Percentiles rank a stretch among this genome's conserved stretches.
These are phyloP conservation scores for Sarcophaga carnaria DNA, from an alignment of 2,888 invertebrate species.

Conservation along the genomic window DNA sequence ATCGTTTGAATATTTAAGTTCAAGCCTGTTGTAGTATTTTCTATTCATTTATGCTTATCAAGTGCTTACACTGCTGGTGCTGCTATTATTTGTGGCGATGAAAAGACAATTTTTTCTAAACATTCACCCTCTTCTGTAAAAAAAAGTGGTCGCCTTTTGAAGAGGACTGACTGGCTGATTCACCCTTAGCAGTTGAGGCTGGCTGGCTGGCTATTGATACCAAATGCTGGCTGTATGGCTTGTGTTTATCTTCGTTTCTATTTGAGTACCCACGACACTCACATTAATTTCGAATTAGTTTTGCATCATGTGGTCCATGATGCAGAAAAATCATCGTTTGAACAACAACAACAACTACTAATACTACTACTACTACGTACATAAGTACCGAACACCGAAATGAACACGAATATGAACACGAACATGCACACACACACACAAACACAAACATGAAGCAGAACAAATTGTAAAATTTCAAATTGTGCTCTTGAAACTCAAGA, in stretches of 20 bases:
- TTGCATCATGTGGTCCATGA: constrained; percentile 82
- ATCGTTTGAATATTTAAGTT: constrained; percentile 49
- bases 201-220: neutral
- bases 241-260: constrained; percentile 64
- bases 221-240: constrained; percentile 28
- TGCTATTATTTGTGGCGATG: constrained; percentile 36
- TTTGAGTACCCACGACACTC: constrained; percentile 73
- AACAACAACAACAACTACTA: constrained; percentile 62
- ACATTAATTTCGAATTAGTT: constrained; percentile 83
- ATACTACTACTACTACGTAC: too few species aligned
- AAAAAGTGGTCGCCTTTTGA: neutral
- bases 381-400: constrained; percentile 30
- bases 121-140: constrained; percentile 43
- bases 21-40: constrained; percentile 39
- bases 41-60: neutral
- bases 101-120: constrained; percentile 38
- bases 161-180: neutral
- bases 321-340: constrained; percentile 81
- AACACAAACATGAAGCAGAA: constrained; percentile 21
- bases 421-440: neutral
- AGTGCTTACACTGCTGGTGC: neutral
- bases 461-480: constrained; percentile 37
- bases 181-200: too few species aligned
- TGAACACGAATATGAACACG: neutral
- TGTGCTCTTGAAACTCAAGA: neutral